These are phyloP conservation scores for Gopherus flavomarginatus DNA, from an alignment of 2,113 vertebrate genomes.

Conservation along the genomic window DNA sequence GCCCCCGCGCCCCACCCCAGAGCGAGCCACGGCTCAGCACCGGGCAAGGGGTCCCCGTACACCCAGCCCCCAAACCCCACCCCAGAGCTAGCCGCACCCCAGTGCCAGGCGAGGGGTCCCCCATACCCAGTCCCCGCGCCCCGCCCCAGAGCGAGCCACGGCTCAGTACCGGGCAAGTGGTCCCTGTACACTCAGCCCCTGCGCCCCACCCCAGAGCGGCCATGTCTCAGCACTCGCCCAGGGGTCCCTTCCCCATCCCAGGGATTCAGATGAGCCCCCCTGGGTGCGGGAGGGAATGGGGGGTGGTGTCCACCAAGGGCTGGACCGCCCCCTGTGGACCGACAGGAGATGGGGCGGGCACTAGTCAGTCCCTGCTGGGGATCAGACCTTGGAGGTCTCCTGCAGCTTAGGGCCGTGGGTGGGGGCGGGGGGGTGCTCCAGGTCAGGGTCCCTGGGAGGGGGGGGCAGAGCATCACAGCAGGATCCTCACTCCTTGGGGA, in stretches of 20 bases:
- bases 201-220: not conserved
- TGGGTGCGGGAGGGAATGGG: not conserved
- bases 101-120: not conserved
- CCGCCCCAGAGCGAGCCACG: too few relatives aligned
- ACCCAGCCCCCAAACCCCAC: not conserved
- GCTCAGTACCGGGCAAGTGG: too few relatives aligned
- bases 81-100: not conserved
- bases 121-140: too few relatives aligned
- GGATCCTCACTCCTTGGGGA: not conserved
- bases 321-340: not conserved
- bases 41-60: not conserved
- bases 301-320: slow-evolving; percentile 11
- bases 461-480: not conserved
- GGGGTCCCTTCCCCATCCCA: not conserved
- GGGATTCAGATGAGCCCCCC: not conserved
- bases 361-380: not conserved
- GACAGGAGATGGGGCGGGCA: not conserved
- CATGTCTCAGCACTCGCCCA: not conserved
- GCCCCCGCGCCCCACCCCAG: too few relatives aligned
- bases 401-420: not conserved
- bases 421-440: not conserved
- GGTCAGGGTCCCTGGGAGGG: not conserved
- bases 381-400: slow-evolving; percentile 7
- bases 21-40: too few relatives aligned
- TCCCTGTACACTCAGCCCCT: not conserved